phyloP scores from a whole-genome alignment of 2,888 invertebrate species.

The Cyrtodaria siliqua region DNA sequence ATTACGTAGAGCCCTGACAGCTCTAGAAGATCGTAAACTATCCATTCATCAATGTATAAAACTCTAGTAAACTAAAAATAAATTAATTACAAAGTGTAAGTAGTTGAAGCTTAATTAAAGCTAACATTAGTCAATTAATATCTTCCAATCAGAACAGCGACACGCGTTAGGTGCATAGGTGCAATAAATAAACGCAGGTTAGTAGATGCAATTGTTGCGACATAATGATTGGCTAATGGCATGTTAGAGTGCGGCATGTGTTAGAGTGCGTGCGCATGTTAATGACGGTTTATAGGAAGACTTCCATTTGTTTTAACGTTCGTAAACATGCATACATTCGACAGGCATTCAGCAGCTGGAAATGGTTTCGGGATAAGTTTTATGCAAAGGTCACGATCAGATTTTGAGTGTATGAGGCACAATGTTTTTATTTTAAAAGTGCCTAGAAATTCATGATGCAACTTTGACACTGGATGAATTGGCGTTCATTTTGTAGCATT shows the following conservation, averaged over 20 bases:
- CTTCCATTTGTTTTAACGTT: background rate
- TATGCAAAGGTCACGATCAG: no score
- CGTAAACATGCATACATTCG: background rate
- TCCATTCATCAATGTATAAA: no score
- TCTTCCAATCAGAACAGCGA: background rate
- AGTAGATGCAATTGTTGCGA: background rate
- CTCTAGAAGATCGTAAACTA: constrained; percentile 15
- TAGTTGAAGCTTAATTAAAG: background rate
- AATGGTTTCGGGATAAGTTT: no score
- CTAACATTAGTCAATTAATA: background rate
- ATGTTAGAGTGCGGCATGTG: constrained; percentile 54
- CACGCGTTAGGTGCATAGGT: background rate
- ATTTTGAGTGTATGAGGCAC: no score
- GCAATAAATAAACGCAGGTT: no score
- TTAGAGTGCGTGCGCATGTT: no score
- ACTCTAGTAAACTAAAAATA: constrained; percentile 72
- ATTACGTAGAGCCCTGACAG: no score
- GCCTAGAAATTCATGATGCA: constrained; percentile 10
- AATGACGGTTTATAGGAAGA: constrained; percentile 8
- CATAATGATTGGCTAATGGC: constrained; percentile 21
- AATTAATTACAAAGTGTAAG: constrained; percentile 15
- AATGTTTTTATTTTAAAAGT: no score
- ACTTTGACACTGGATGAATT: no score
- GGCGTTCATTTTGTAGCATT: no score
- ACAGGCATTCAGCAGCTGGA: no score